A percentile compares a stretch with the other conserved stretches of the same genome.
These are phyloP conservation scores for Drosophila falleni DNA, from an alignment of 2,888 invertebrate genomes.

Conservation along the genomic window DNA sequence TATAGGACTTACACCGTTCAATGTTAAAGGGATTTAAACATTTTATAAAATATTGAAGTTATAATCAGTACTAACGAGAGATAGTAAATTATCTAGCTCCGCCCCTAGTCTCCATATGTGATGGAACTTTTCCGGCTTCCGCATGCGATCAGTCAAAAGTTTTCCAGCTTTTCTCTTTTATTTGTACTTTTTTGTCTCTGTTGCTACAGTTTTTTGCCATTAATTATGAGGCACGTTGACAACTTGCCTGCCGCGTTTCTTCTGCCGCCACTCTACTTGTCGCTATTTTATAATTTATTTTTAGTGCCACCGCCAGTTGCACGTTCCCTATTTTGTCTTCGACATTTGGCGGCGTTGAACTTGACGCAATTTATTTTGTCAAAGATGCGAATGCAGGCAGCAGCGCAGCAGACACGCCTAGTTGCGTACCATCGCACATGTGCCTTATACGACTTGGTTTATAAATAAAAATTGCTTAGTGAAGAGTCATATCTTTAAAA, in stretches of 20 bases:
- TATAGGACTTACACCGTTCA: not conserved
- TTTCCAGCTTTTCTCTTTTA: conserved; percentile 45
- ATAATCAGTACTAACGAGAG: conserved; percentile 41
- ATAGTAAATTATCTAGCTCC: conserved; percentile 31
- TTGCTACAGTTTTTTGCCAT: conserved; percentile 60
- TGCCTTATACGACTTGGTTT: conserved; percentile 47
- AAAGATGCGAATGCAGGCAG: conserved; percentile 46
- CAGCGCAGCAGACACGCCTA: conserved; percentile 64
- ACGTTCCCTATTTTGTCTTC: conserved; percentile 69
- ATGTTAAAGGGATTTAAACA: not conserved
- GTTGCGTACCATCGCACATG: conserved; percentile 69
- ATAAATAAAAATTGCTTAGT: conserved; percentile 44
- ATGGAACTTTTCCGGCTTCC: conserved; percentile 55
- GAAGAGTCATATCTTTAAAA: conserved; percentile 45
- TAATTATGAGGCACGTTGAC: conserved; percentile 81
- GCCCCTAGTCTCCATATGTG: conserved; percentile 14
- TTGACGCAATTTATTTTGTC: conserved; percentile 82
- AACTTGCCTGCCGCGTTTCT: conserved; percentile 46
- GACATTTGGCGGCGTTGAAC: conserved; percentile 78
- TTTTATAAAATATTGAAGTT: conserved; percentile 27
- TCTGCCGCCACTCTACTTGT: conserved; percentile 39
- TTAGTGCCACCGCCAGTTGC: conserved; percentile 58
- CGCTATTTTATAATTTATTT: conserved; percentile 75
- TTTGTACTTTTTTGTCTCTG: not conserved
- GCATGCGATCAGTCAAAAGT: conserved; percentile 79